phyloP scores from a whole-genome alignment of 2,888 invertebrate species.

The Doris montereyensis region DNA sequence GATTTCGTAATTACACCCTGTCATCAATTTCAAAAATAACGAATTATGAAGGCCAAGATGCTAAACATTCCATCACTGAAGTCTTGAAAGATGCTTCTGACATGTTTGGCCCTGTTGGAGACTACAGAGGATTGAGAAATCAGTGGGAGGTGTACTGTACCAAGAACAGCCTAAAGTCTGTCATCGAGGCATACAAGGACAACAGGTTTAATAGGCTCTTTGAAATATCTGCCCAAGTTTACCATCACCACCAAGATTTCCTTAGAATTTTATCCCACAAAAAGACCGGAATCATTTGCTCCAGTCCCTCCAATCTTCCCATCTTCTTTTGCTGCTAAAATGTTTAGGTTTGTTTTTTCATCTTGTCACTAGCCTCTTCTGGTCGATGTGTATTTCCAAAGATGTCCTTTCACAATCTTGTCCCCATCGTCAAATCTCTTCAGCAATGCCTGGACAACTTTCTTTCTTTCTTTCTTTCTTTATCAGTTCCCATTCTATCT shows the following conservation, averaged over 20 bases:
- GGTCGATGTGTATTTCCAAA: background rate
- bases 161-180: background rate
- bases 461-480: too few species aligned
- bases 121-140: conserved; percentile 12
- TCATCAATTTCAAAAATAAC: background rate
- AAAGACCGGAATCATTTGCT: background rate
- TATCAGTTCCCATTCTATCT: too few species aligned
- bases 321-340: background rate
- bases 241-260: conserved; percentile 10
- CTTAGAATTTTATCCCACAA: too few species aligned
- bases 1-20: conserved; percentile 7
- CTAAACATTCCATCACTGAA: background rate
- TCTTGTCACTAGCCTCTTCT: conserved; percentile 17
- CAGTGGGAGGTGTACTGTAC: conserved; percentile 16
- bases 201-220: conserved; percentile 17
- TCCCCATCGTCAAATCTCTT: too few species aligned
- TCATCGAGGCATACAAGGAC: conserved; percentile 10
- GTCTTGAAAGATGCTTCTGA: conserved; percentile 12
- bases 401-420: conserved; percentile 55
- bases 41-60: background rate
- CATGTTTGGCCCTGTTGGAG: conserved; percentile 24
- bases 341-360: conserved; percentile 25
- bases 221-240: conserved; percentile 24
- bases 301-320: background rate
- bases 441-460: too few species aligned